Evolutionary conservation across 1,140 invertebrate species (phyloP).

Genomic region (Cydia pomonella): DNA sequence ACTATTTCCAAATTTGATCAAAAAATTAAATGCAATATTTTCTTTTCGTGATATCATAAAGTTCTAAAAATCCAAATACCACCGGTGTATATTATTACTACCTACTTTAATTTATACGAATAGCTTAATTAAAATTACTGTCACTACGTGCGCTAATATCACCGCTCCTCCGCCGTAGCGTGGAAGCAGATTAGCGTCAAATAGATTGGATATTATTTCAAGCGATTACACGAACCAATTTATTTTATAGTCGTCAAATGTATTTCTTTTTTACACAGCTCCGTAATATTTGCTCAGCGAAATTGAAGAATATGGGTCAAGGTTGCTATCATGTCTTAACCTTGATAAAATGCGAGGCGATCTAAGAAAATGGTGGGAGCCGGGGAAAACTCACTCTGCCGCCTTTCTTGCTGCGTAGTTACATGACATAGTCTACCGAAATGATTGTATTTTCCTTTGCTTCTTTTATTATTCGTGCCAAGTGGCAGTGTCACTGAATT

Average conservation of each 20-base stretch:
- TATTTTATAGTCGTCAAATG: constrained; percentile 1
- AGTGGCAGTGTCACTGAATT: background rate
- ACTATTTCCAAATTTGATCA: too few relatives aligned
- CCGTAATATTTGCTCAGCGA: background rate
- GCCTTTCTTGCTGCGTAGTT: background rate
- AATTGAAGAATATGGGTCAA: constrained; percentile 7
- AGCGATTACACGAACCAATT: constrained; percentile 22
- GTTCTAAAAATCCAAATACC: background rate
- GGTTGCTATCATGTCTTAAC: constrained; percentile 23
- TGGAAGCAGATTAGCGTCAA: background rate
- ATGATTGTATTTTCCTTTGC: background rate
- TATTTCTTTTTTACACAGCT: background rate
- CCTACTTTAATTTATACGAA: background rate
- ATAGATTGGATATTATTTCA: background rate
- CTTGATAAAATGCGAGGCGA: constrained; percentile 27
- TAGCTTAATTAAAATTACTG: background rate
- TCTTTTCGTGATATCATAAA: too few relatives aligned
- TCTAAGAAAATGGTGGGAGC: background rate
- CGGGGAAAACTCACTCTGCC: background rate
- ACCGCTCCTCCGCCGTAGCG: background rate
- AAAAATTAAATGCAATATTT: too few relatives aligned
- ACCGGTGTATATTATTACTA: background rate
- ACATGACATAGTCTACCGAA: background rate
- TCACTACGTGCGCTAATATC: background rate
- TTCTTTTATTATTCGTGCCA: background rate